Percentiles rank a stretch among this genome's conserved stretches.
Conservation (phyloP, 2,797 vertebrate species). For the Cossypha heuglini region DNA sequence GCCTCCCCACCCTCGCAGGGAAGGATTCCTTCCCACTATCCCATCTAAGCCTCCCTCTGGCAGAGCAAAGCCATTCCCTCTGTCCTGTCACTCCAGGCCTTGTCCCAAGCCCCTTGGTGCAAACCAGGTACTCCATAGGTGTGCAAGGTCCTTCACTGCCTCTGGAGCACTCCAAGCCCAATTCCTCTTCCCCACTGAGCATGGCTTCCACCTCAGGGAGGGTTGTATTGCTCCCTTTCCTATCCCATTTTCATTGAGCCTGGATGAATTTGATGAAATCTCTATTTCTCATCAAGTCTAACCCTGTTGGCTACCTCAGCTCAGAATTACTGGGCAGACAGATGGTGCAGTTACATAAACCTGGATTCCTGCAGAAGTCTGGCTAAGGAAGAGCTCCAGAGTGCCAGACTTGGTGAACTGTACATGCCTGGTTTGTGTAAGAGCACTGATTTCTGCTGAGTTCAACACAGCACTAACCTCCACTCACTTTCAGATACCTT, state of each 20-base stretch:
- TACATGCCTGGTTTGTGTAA: neutral
- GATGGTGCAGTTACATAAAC: constrained; percentile 59
- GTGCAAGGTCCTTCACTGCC: rapidly evolving
- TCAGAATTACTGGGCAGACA: constrained; percentile 16
- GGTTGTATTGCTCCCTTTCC: rapidly evolving
- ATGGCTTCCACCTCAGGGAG: rapidly evolving
- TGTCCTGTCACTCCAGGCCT: neutral
- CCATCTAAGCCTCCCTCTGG: neutral
- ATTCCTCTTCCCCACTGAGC: rapidly evolving
- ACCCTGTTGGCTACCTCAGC: constrained; percentile 13
- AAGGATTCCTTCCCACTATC: neutral
- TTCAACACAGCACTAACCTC: neutral
- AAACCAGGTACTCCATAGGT: neutral
- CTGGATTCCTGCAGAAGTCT: neutral
- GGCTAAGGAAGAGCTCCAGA: neutral
- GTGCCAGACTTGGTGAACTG: neutral
- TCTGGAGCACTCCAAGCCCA: neutral
- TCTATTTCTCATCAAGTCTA: neutral
- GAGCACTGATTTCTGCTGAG: neutral
- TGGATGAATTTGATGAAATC: neutral
- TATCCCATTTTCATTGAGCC: neutral
- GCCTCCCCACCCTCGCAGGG: rapidly evolving
- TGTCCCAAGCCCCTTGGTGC: neutral
- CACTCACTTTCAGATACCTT: neutral
- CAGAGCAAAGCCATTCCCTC: neutral